phyloP scores from a whole-genome alignment of 2,797 vertebrate species.

The Allobates femoralis region DNA sequence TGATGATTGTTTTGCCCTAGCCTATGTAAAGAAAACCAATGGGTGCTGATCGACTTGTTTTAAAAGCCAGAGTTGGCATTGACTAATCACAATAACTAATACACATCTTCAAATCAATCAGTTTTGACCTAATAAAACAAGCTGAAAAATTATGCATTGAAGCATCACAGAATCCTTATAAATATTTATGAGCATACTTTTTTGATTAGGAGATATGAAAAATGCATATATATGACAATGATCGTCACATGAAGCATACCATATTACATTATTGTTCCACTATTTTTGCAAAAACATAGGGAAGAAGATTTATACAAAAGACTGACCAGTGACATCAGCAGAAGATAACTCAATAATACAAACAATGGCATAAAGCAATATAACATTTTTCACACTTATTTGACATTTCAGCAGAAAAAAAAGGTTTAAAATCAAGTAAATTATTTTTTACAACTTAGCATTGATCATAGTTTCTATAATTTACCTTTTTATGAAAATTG shows the following conservation, averaged over 20 bases:
- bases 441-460: not conserved
- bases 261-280: not conserved
- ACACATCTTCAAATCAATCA: too few relatives aligned
- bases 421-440: not conserved
- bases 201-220: not conserved
- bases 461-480: not conserved
- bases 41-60: too few relatives aligned
- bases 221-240: not conserved
- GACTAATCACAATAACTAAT: too few relatives aligned
- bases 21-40: too few relatives aligned
- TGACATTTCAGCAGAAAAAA: not conserved
- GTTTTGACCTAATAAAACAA: too few relatives aligned
- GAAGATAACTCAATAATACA: not conserved
- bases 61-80: too few relatives aligned
- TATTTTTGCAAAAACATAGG: too few relatives aligned
- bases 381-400: not conserved
- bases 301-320: not conserved
- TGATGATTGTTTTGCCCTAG: too few relatives aligned
- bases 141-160: too few relatives aligned
- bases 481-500: conserved; percentile 4
- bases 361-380: not conserved
- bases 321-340: not conserved
- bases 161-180: too few relatives aligned
- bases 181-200: not conserved
- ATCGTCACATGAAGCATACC: not conserved